Evolutionary conservation across 1,140 invertebrate genomes (phyloP).

Genomic region (Aplysia californica): DNA sequence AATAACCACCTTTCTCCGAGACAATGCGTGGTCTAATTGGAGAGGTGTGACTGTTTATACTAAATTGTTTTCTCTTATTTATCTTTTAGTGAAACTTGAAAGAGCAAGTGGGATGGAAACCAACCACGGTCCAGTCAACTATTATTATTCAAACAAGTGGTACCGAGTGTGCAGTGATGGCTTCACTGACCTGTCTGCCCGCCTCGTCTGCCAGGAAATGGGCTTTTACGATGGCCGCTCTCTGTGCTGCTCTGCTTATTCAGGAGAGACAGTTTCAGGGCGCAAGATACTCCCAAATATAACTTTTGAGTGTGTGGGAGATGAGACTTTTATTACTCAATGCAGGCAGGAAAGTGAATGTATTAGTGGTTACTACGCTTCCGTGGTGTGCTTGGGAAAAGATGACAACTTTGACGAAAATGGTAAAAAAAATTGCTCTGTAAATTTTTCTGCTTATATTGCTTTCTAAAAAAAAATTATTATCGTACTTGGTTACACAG

Average conservation of each 20-base stretch:
- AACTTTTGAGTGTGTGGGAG: conserved; percentile 39
- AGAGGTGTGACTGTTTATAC: too few species aligned
- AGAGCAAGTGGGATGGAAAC: conserved; percentile 31
- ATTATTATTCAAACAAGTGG: conserved; percentile 42
- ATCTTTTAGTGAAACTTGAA: conserved; percentile 45
- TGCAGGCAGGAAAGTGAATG: conserved; percentile 42
- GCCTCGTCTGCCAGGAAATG: conserved; percentile 44
- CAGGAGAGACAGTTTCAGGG: neutral
- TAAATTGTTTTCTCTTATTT: conserved; percentile 15
- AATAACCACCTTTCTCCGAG: too few species aligned
- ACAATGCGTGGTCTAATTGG: too few species aligned
- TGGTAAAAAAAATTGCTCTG: neutral
- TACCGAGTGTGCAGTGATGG: conserved; percentile 45
- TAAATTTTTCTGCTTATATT: neutral
- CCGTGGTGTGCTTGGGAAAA: conserved; percentile 43
- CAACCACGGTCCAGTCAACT: conserved; percentile 41
- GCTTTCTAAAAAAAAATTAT: neutral
- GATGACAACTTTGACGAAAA: conserved; percentile 6
- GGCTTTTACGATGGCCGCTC: conserved; percentile 46
- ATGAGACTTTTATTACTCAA: conserved; percentile 33
- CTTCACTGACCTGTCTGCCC: conserved; percentile 48
- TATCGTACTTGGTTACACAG: too few species aligned
- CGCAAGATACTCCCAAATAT: conserved; percentile 29
- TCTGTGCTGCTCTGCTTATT: conserved; percentile 48
- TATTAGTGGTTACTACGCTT: conserved; percentile 40